A percentile compares a stretch with the other conserved stretches of the same genome.
Conservation (phyloP, 37 sponge, comb jelly and placozoan genomes). For the Beroe forskalii region DNA sequence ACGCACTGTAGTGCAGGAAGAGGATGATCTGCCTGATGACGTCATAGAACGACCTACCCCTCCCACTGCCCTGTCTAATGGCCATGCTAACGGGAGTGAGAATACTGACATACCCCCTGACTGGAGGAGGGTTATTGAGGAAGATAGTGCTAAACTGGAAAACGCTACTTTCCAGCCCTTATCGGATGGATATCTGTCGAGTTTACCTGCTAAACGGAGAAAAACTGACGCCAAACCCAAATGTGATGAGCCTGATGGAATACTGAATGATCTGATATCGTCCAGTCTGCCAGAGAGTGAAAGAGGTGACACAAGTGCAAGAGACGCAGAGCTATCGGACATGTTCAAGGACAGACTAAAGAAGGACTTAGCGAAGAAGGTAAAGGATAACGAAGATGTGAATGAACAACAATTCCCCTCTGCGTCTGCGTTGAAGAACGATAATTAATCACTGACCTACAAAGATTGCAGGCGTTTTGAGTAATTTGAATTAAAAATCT, state of each 20-base stretch:
- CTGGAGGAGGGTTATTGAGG: slow-evolving; percentile 20
- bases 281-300: neutral
- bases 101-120: neutral
- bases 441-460: neutral
- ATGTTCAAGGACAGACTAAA: slow-evolving; percentile 30
- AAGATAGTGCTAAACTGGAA: slow-evolving; percentile 17
- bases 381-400: slow-evolving; percentile 30
- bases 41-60: neutral
- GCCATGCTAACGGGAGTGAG: neutral
- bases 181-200: slow-evolving; percentile 45
- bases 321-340: neutral
- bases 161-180: neutral
- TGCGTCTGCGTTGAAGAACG: neutral
- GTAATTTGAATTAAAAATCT: too few relatives aligned
- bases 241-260: slow-evolving; percentile 11
- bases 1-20: too few relatives aligned
- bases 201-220: slow-evolving; percentile 47
- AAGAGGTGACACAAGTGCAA: neutral
- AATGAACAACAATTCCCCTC: slow-evolving; percentile 37
- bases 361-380: slow-evolving; percentile 28
- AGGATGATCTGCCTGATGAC: slow-evolving; percentile 41
- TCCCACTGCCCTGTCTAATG: neutral
- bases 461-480: too few relatives aligned
- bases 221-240: neutral
- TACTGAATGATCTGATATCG: neutral